These are phyloP conservation scores for Melinaea menophilus DNA, from an alignment of 2,888 invertebrate genomes.

Conservation along the genomic window DNA sequence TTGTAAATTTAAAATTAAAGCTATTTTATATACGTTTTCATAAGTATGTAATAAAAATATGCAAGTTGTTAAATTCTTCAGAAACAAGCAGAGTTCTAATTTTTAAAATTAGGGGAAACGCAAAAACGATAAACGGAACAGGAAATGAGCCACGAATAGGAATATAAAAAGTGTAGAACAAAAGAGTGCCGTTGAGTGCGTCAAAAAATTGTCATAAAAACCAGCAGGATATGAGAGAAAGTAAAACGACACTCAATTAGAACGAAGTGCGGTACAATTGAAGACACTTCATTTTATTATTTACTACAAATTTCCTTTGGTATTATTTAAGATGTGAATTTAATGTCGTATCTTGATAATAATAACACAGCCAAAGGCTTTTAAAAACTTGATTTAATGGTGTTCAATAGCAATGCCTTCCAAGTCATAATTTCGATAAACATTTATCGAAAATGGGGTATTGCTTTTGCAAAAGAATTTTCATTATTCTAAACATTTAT, in stretches of 20 bases:
- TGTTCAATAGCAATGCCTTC: not conserved
- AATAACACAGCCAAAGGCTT: not conserved
- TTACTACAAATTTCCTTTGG: not conserved
- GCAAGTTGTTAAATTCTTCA: not conserved
- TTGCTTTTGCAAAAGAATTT: not conserved
- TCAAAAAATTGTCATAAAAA: slow-evolving; percentile 12
- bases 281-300: not conserved
- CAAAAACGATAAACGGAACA: slow-evolving; percentile 22
- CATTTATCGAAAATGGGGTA: not conserved
- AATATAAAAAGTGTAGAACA: slow-evolving; percentile 52
- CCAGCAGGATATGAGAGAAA: slow-evolving; percentile 10
- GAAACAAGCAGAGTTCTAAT: not conserved
- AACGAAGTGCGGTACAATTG: not conserved
- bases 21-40: not conserved
- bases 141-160: slow-evolving; percentile 21
- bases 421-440: not conserved
- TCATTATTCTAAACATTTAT: not conserved
- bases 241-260: slow-evolving; percentile 7
- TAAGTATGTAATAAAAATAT: too few species aligned
- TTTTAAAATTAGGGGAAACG: not conserved
- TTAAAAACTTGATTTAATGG: not conserved
- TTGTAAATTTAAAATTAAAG: slow-evolving; percentile 1
- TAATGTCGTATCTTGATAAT: too few species aligned
- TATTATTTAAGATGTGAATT: not conserved
- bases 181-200: slow-evolving; percentile 42